Evolutionary conservation across 2,113 vertebrate genomes (phyloP).

Genomic region (Hippocampus comes): DNA sequence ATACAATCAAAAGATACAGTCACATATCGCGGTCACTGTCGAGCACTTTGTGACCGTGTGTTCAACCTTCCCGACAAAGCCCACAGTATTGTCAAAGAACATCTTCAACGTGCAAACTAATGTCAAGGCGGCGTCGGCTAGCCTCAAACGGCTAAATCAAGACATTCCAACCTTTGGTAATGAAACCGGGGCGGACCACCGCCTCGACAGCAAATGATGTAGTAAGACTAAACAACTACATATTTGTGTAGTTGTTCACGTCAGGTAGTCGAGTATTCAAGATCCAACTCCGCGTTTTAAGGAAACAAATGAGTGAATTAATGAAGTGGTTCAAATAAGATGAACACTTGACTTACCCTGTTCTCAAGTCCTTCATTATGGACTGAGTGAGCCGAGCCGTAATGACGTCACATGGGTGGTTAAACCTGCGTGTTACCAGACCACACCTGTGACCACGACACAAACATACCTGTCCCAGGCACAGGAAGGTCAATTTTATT

Average conservation of each 20-base stretch:
- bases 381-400: background rate
- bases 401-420: conserved; percentile 5
- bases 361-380: background rate
- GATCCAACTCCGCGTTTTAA: background rate
- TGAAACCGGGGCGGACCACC: background rate
- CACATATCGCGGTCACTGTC: background rate
- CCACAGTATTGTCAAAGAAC: background rate
- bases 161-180: background rate
- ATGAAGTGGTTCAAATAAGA: background rate
- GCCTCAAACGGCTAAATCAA: background rate
- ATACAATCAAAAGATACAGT: background rate
- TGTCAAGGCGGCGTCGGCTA: background rate
- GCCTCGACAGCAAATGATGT: background rate
- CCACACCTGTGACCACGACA: background rate
- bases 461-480: background rate
- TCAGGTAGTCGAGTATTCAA: background rate
- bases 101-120: background rate
- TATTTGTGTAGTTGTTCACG: background rate
- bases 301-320: background rate
- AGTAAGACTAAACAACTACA: background rate
- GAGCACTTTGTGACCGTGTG: background rate
- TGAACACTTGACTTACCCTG: background rate
- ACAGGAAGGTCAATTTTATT: background rate
- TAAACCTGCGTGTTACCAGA: background rate
- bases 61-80: background rate